phyloP scores from a whole-genome alignment of 2,113 vertebrate species.

The Fregetta grallaria region DNA sequence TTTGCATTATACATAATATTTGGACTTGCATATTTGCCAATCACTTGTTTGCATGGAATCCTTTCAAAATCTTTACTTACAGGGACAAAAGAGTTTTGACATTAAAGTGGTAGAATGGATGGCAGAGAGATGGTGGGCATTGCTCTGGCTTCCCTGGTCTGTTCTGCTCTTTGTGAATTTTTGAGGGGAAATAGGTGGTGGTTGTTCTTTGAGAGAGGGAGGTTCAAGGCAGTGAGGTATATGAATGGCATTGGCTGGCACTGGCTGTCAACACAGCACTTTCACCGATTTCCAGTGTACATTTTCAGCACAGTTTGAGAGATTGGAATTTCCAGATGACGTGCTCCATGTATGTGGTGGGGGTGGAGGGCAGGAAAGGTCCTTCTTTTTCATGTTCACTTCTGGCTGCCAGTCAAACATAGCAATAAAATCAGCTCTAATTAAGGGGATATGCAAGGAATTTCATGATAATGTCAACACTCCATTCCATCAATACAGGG shows the following conservation, averaged over 20 bases:
- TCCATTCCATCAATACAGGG: background rate
- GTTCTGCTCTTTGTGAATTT: background rate
- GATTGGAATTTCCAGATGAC: slow-evolving; percentile 29
- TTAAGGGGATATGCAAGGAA: slow-evolving; percentile 62
- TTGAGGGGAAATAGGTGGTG: background rate
- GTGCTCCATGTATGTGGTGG: background rate
- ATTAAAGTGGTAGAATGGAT: background rate
- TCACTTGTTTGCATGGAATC: background rate
- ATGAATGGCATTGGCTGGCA: slow-evolving; percentile 44
- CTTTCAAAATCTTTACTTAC: background rate
- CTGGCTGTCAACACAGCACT: slow-evolving; percentile 16
- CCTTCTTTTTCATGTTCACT: slow-evolving; percentile 30
- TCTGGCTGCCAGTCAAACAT: slow-evolving; percentile 59
- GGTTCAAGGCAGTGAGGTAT: background rate
- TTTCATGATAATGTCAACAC: slow-evolving; percentile 49
- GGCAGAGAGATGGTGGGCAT: background rate
- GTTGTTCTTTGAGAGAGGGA: background rate
- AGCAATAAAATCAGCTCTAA: slow-evolving; percentile 62
- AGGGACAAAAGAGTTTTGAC: background rate
- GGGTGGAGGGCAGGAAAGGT: background rate
- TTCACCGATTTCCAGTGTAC: background rate
- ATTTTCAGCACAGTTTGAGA: slow-evolving; percentile 1
- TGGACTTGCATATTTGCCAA: background rate
- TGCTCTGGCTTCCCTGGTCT: background rate
- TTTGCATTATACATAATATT: background rate